Conservation (phyloP, 2,797 vertebrate genomes). For the Sciurus carolinensis region DNA sequence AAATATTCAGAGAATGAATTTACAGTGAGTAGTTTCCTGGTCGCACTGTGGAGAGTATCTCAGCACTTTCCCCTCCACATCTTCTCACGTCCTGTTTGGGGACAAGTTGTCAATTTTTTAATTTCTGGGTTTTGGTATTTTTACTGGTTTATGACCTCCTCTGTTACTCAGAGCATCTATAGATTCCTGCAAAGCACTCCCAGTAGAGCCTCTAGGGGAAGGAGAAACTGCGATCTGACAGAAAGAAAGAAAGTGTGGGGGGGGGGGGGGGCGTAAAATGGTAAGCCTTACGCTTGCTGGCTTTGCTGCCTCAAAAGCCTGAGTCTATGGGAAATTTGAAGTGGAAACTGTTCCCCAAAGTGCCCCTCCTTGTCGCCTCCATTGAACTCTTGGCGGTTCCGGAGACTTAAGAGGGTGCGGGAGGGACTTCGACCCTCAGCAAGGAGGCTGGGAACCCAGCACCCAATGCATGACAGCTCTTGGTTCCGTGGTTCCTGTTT, state of each 20-base stretch:
- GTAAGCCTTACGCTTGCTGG: not conserved
- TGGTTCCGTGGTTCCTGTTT: not conserved
- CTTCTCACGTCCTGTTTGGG: not conserved
- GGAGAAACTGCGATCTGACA: not conserved
- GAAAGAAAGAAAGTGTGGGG: not conserved
- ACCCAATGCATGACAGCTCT: not conserved
- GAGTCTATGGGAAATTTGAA: not conserved
- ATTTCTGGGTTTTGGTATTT: slow-evolving; percentile 32
- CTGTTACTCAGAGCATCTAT: not conserved
- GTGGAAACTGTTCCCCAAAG: not conserved
- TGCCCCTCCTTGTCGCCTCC: not conserved
- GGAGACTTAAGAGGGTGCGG: not conserved
- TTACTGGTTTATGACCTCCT: not conserved
- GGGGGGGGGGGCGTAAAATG: not conserved
- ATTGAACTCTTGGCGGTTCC: not conserved
- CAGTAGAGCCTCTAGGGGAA: not conserved
- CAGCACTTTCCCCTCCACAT: not conserved
- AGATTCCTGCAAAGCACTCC: not conserved
- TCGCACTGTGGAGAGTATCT: not conserved
- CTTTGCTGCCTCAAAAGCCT: not conserved
- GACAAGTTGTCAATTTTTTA: not conserved
- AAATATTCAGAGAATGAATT: slow-evolving; percentile 49
- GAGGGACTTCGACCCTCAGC: not conserved
- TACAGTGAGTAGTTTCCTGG: not conserved
- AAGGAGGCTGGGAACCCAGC: not conserved